Evolutionary conservation across 2,888 invertebrate genomes (phyloP).

Genomic region (Troglohyphantes excavatus): DNA sequence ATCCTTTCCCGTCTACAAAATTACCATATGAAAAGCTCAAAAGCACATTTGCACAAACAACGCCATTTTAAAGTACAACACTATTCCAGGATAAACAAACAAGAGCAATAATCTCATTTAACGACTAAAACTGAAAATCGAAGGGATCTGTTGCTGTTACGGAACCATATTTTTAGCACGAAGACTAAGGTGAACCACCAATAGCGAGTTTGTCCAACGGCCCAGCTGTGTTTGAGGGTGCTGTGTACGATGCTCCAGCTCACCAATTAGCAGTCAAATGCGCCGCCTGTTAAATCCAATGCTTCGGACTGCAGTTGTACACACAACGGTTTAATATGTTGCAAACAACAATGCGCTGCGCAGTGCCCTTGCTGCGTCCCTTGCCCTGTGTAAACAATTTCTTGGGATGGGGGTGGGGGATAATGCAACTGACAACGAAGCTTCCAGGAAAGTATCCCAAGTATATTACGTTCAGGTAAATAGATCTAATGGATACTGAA

Average conservation of each 20-base stretch:
- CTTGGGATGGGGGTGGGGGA: too few species aligned
- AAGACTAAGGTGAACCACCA: neutral
- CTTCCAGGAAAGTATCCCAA: constrained; percentile 7
- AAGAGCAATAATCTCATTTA: too few species aligned
- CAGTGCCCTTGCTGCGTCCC: neutral
- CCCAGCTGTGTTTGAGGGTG: constrained; percentile 46
- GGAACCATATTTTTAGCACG: neutral
- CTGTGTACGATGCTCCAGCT: constrained; percentile 16
- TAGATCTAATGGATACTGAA: neutral
- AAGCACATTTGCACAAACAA: too few species aligned
- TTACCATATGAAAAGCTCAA: too few species aligned
- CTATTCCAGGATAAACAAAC: too few species aligned
- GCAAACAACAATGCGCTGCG: constrained; percentile 8
- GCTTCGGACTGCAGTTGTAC: constrained; percentile 16
- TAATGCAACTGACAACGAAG: constrained; percentile 9
- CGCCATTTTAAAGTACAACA: too few species aligned
- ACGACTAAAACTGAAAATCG: too few species aligned
- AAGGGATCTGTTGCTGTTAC: neutral
- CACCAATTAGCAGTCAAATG: constrained; percentile 65
- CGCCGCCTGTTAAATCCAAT: constrained; percentile 39
- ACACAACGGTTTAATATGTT: constrained; percentile 18
- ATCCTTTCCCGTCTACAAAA: too few species aligned
- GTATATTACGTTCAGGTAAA: constrained; percentile 35
- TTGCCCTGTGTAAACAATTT: constrained; percentile 14
- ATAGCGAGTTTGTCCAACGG: neutral